Base-by-base conservation (phyloP, 1,140 invertebrate species). In the Orchesella cincta region DNA sequence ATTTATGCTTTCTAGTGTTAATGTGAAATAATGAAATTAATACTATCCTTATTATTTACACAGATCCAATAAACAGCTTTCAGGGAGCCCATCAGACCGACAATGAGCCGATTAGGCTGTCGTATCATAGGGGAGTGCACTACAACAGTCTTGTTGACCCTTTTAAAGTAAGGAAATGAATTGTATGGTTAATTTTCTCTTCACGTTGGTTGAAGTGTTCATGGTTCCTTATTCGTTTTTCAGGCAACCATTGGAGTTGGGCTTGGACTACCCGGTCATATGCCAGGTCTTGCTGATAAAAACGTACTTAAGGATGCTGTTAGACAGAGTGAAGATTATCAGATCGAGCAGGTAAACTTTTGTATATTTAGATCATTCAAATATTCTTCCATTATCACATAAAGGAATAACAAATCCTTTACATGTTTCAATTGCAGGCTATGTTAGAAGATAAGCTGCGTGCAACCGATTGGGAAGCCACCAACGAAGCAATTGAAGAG, bases 91-190 rank as follows among this genome's bases (percentile, higher is more conserved):
- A 91, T 26, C 90, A 91, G 84, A 90, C 89, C 79, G 91, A 92
- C 80, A 92, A 93, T 83, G 92, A 93, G 79, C 94, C 95, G 1
- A 92, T 97, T 79, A 88, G 95, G 76, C 86, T 97, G 34, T 96
- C 93, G 81, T 97, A 97, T 87, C 95, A 97, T 85, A 89, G 93
- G 82, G 92, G 91, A 83, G 91, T 92, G 72, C 95, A 97, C 86
- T 97, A 97, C 83, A 97, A 97, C 86, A 94, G 93, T 70, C 91
- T 97, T 79, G 90, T 95, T 62, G 92, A 97, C 87, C 95, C 95
- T 1, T 93, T 91, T 79, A 94, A 93, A 85, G 79, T 85, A 88
- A 31, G 87, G 20, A n/a, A 64, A n/a, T 26, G 34, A 8, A 12
- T 71, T 20, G 5, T 34, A 71, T 71, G 23, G 23, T 26, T 64